phyloP scores from a whole-genome alignment of 2,797 vertebrate species.

The Etheostoma nigrum region DNA sequence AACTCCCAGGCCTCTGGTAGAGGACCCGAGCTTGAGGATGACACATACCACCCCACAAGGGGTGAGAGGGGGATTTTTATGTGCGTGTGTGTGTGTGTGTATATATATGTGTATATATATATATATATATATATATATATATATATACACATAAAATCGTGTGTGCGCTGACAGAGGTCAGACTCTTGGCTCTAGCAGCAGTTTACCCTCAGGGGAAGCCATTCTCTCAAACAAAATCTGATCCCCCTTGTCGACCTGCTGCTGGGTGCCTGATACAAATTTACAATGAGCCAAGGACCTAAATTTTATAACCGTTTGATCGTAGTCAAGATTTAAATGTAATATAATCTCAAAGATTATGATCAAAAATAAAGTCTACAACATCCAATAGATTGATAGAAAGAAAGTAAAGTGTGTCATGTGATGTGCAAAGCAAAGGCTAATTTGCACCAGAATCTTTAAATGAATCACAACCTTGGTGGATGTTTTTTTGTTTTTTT shows the following conservation, averaged over 20 bases:
- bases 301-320: slow-evolving; percentile 3
- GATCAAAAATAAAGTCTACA: not conserved
- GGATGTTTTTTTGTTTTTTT: not conserved
- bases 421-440: not conserved
- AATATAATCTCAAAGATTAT: not conserved
- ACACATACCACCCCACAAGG: no score
- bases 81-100: no score
- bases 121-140: no score
- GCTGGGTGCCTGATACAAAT: slow-evolving; percentile 3
- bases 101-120: no score
- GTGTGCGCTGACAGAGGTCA: slow-evolving; percentile 18
- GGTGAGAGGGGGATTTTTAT: no score
- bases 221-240: slow-evolving; percentile 13
- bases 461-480: not conserved
- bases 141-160: no score
- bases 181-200: slow-evolving; percentile 15
- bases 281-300: not conserved
- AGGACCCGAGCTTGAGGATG: no score
- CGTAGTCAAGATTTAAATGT: not conserved
- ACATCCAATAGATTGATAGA: not conserved
- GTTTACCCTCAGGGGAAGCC: slow-evolving; percentile 24
- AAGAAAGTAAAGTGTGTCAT: not conserved
- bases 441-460: not conserved
- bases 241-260: slow-evolving; percentile 31
- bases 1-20: no score